Evolutionary conservation across 2,797 vertebrate genomes (phyloP).

Genomic region (Macroramphosus scolopax): DNA sequence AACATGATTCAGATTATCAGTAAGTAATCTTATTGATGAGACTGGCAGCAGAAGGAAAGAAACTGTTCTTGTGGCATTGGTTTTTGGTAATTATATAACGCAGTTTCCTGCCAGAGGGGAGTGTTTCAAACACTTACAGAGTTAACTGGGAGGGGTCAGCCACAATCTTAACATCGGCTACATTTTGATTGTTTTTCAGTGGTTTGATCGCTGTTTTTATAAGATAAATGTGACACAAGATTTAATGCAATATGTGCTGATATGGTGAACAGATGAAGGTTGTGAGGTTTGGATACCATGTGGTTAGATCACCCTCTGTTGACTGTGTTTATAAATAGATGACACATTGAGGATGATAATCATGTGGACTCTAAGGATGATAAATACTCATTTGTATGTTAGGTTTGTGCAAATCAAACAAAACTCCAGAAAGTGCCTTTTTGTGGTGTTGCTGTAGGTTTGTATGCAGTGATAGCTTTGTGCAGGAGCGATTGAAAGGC

Average conservation of each 20-base stretch:
- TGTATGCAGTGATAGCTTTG: constrained; percentile 10
- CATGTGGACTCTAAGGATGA: not conserved
- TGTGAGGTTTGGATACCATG: not conserved
- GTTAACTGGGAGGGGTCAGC: too few species aligned
- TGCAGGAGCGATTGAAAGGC: constrained; percentile 49
- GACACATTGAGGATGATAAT: too few species aligned
- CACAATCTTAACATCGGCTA: too few species aligned
- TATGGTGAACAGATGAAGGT: constrained; percentile 1
- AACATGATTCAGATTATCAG: too few species aligned
- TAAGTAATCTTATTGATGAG: too few species aligned
- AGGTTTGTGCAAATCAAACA: not conserved
- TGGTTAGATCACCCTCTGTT: too few species aligned
- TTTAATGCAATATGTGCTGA: not conserved
- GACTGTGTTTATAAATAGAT: not conserved
- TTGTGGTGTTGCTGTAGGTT: not conserved
- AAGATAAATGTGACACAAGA: too few species aligned
- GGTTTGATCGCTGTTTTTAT: not conserved
- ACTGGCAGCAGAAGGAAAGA: too few species aligned
- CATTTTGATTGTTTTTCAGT: not conserved
- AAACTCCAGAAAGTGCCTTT: not conserved
- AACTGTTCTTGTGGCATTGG: too few species aligned
- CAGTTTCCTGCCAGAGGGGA: too few species aligned
- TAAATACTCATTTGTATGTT: not conserved
- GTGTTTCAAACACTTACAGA: too few species aligned
- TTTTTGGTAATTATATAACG: too few species aligned